Evolutionary conservation across 2,797 vertebrate genomes (phyloP).

Genomic region (Dallia pectoralis): DNA sequence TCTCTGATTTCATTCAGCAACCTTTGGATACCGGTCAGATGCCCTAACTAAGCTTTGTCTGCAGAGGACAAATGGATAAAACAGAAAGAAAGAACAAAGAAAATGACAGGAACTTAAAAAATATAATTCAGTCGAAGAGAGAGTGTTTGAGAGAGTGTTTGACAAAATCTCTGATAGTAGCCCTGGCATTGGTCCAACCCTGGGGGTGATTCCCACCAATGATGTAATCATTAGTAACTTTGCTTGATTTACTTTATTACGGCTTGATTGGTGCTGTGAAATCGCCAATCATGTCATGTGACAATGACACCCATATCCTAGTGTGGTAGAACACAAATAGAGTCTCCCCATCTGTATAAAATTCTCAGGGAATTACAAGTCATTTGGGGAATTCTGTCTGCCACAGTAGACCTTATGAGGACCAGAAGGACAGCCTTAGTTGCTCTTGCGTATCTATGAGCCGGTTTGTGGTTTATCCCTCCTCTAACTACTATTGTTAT

Average conservation of each 20-base stretch:
- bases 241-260: conserved; percentile 52
- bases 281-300: conserved; percentile 55
- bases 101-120: conserved; percentile 1
- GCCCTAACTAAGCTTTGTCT: too few species aligned
- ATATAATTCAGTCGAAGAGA: too few species aligned
- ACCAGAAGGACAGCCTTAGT: too few species aligned
- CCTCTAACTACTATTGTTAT: too few species aligned
- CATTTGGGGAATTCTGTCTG: too few species aligned
- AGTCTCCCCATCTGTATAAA: background rate
- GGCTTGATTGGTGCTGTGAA: conserved; percentile 49
- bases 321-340: background rate
- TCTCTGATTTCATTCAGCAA: too few species aligned
- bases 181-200: conserved; percentile 48
- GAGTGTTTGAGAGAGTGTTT: conserved; percentile 14
- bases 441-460: too few species aligned
- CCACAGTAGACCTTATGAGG: too few species aligned
- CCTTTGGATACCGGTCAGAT: too few species aligned
- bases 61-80: background rate
- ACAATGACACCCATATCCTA: conserved; percentile 15
- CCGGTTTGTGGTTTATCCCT: too few species aligned
- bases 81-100: background rate
- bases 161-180: conserved; percentile 28
- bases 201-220: conserved; percentile 47
- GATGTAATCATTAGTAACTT: conserved; percentile 69
- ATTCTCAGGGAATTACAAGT: background rate